phyloP scores from a whole-genome alignment of 1,140 invertebrate species.

The Drosophila nannoptera region DNA sequence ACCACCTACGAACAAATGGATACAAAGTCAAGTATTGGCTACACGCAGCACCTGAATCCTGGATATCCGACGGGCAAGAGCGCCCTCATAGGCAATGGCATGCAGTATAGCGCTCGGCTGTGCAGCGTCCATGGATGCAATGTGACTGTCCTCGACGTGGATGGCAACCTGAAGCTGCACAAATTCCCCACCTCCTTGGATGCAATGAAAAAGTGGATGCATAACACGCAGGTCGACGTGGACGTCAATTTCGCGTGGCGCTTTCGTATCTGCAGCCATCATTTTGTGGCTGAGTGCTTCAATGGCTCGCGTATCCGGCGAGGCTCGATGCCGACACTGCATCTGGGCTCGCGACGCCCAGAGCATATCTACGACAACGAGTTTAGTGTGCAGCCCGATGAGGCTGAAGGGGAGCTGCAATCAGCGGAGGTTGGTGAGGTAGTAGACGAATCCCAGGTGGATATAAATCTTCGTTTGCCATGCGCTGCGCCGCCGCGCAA shows the following conservation, averaged over 20 bases:
- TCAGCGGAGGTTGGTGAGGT: not conserved
- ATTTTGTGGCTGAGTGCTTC: conserved; percentile 59
- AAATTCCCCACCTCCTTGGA: conserved; percentile 56
- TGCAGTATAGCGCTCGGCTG: conserved; percentile 46
- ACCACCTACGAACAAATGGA: conserved; percentile 59
- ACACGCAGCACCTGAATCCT: conserved; percentile 11
- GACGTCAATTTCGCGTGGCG: conserved; percentile 59
- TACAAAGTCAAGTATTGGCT: conserved; percentile 14
- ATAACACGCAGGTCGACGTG: conserved; percentile 63
- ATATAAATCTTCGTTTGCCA: conserved; percentile 36
- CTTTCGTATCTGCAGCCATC: conserved; percentile 66
- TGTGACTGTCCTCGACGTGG: conserved; percentile 41
- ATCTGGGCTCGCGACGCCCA: conserved; percentile 46
- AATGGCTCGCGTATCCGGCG: conserved; percentile 46
- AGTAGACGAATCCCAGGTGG: not conserved
- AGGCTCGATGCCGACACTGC: conserved; percentile 60
- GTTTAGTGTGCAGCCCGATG: conserved; percentile 28
- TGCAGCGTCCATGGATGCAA: conserved; percentile 59
- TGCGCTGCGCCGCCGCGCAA: conserved; percentile 47
- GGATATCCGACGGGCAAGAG: not conserved
- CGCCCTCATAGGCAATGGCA: not conserved
- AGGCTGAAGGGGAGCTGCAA: not conserved
- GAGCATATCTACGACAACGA: conserved; percentile 51
- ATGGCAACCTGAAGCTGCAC: conserved; percentile 52
- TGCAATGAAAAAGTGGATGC: conserved; percentile 60